phyloP scores from a whole-genome alignment of 2,888 invertebrate genomes.

The Mesorhabditis spiculigera region DNA sequence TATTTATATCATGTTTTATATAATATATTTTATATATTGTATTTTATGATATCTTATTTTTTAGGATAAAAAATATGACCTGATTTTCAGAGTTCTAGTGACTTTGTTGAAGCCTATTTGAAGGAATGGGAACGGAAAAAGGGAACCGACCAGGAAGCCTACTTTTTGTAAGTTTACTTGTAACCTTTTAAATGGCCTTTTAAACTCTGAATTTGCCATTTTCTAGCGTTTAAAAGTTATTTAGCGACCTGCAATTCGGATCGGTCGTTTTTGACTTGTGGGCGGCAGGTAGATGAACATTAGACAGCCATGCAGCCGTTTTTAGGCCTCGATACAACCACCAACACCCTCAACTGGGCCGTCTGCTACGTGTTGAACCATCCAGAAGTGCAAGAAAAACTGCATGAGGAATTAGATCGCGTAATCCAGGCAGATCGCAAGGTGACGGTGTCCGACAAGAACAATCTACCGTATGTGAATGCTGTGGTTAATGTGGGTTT shows the following conservation, averaged over 20 bases:
- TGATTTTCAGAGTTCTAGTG: neutral
- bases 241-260: neutral
- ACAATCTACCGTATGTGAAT: neutral
- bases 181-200: neutral
- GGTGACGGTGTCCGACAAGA: neutral
- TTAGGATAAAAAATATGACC: conserved; percentile 6
- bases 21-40: too few relatives aligned
- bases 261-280: neutral
- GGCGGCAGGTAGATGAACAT: neutral
- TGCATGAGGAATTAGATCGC: neutral
- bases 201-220: too few relatives aligned
- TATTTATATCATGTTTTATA: too few relatives aligned
- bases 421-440: neutral
- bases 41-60: neutral
- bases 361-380: conserved; percentile 16
- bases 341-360: conserved; percentile 16
- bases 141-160: conserved; percentile 14
- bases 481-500: neutral
- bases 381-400: conserved; percentile 10
- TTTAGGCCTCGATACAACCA: conserved; percentile 18
- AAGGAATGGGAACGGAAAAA: conserved; percentile 23
- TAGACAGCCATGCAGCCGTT: conserved; percentile 2
- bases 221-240: neutral
- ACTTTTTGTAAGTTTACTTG: neutral
- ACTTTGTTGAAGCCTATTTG: conserved; percentile 22